phyloP scores from a whole-genome alignment of 2,113 vertebrate species.

The Camelus dromedarius region DNA sequence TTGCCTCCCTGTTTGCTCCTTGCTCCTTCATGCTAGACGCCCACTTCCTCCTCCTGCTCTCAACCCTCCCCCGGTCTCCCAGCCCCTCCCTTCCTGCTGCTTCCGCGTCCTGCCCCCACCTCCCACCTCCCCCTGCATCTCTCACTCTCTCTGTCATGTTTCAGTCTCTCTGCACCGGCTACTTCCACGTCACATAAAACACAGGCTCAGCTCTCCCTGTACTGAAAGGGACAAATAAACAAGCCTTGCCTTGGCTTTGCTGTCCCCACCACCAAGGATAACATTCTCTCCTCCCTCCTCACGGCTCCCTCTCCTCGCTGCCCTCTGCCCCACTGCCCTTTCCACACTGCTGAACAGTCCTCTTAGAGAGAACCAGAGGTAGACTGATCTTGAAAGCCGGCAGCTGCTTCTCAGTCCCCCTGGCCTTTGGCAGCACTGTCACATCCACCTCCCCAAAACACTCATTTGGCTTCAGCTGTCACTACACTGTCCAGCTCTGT shows the following conservation, averaged over 20 bases:
- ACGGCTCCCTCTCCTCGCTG: neutral
- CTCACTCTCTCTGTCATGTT: neutral
- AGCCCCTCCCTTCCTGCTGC: neutral
- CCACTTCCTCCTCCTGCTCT: rapidly evolving
- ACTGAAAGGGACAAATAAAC: neutral
- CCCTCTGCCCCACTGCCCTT: neutral
- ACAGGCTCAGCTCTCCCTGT: neutral
- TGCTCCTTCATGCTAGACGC: neutral
- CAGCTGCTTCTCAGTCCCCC: neutral
- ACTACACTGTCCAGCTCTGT: neutral
- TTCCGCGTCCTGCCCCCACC: no score
- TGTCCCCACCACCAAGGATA: neutral
- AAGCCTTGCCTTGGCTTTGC: neutral
- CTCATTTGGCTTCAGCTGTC: neutral
- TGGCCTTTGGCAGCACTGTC: neutral
- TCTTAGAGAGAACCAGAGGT: neutral
- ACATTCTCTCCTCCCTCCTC: neutral
- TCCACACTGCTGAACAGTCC: neutral
- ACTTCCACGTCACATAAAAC: neutral
- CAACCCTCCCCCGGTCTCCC: no score
- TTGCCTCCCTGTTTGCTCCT: neutral
- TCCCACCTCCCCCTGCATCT: rapidly evolving
- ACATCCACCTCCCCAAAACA: neutral
- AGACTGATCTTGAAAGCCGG: neutral
- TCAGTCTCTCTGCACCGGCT: neutral